A percentile compares a stretch with the other conserved stretches of the same genome.
phyloP scores from a whole-genome alignment of 2,113 vertebrate genomes.

The Rhabdornis inornatus region DNA sequence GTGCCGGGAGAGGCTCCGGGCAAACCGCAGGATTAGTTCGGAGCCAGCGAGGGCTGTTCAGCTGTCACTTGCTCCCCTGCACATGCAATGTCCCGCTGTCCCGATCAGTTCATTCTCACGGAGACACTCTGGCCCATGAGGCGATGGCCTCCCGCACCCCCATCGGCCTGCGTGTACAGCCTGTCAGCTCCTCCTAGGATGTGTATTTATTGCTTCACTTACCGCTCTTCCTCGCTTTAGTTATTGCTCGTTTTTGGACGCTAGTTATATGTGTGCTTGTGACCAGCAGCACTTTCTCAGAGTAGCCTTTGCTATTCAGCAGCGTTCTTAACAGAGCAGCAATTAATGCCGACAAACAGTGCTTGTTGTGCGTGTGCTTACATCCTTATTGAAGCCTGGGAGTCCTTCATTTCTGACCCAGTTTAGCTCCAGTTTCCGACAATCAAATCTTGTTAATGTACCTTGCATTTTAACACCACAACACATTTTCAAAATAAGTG shows the following conservation, averaged over 20 bases:
- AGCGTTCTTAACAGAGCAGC: background rate
- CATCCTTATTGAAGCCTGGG: background rate
- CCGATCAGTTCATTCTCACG: accelerated
- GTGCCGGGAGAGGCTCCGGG: accelerated
- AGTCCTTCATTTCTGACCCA: background rate
- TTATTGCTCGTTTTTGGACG: accelerated
- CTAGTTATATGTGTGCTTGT: background rate
- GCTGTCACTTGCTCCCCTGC: accelerated
- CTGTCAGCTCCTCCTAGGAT: no score
- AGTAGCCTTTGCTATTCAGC: background rate
- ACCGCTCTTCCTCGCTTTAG: accelerated
- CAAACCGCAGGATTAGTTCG: accelerated
- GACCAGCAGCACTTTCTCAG: background rate
- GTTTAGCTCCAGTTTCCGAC: background rate
- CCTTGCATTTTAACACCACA: background rate
- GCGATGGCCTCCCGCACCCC: background rate
- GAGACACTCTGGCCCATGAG: accelerated
- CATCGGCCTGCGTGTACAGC: accelerated
- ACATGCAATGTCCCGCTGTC: accelerated
- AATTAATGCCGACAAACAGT: accelerated
- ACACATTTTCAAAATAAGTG: background rate
- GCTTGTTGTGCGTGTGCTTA: background rate
- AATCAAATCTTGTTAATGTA: background rate
- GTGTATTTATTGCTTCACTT: accelerated
- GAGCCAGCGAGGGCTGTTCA: accelerated